These are phyloP conservation scores for Phyllotreta cruciferae DNA, from an alignment of 2,888 invertebrate genomes.

Conservation along the genomic window DNA sequence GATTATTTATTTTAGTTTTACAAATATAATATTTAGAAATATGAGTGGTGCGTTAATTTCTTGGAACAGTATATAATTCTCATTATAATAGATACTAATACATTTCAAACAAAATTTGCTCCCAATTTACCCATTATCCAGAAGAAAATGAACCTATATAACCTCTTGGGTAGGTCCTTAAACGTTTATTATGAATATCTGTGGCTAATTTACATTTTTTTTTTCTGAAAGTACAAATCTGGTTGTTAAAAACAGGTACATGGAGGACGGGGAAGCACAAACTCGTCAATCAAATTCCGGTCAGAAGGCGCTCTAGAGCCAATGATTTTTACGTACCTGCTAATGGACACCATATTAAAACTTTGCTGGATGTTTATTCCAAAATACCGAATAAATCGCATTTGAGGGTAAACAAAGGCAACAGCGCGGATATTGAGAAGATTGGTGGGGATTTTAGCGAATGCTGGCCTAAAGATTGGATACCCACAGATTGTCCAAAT, in stretches of 20 bases:
- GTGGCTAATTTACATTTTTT: too few relatives aligned
- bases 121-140: too few relatives aligned
- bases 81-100: too few relatives aligned
- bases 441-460: constrained; percentile 60
- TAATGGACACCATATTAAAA: constrained; percentile 46
- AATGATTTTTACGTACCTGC: constrained; percentile 48
- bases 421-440: background rate
- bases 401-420: constrained; percentile 38
- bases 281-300: constrained; percentile 51
- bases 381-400: constrained; percentile 49
- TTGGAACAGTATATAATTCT: too few relatives aligned
- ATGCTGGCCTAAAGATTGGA: constrained; percentile 90
- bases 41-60: too few relatives aligned
- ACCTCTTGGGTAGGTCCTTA: too few relatives aligned
- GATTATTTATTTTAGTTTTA: too few relatives aligned
- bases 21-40: too few relatives aligned
- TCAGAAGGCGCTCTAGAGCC: constrained; percentile 46
- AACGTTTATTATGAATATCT: too few relatives aligned
- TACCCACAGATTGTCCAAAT: constrained; percentile 78
- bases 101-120: too few relatives aligned
- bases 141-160: too few relatives aligned
- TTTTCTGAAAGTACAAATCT: too few relatives aligned
- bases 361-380: constrained; percentile 47
- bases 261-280: constrained; percentile 63
- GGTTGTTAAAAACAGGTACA: constrained; percentile 59